Conservation (phyloP, 2,888 invertebrate genomes). For the Protula sp. region DNA sequence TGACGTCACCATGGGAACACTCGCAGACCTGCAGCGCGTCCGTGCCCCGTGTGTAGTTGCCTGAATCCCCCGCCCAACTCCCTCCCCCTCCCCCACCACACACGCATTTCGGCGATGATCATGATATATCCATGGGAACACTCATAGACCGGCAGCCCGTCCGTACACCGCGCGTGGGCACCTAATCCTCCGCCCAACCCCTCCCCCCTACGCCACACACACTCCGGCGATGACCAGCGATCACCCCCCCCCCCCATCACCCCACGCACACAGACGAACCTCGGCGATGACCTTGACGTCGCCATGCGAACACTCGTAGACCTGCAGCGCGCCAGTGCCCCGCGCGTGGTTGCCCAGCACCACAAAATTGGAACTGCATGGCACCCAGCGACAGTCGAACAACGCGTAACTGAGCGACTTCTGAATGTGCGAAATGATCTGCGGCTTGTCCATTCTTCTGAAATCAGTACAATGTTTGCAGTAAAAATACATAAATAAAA, state of each 20-base stretch:
- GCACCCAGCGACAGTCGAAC: slow-evolving; percentile 93
- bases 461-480: too few relatives aligned
- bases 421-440: slow-evolving; percentile 82
- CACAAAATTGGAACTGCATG: slow-evolving; percentile 87
- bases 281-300: slow-evolving; percentile 62
- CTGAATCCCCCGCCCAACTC: slow-evolving; percentile 48
- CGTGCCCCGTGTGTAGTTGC: slow-evolving; percentile 76
- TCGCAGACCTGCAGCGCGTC: slow-evolving; percentile 70
- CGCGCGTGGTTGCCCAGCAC: slow-evolving; percentile 79
- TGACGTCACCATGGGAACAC: slow-evolving; percentile 65
- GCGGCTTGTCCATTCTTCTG: slow-evolving; percentile 73
- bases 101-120: slow-evolving; percentile 56
- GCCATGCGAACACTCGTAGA: slow-evolving; percentile 61
- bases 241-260: too few relatives aligned
- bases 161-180: slow-evolving; percentile 76
- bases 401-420: slow-evolving; percentile 76
- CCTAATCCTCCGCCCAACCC: too few relatives aligned
- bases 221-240: too few relatives aligned
- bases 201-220: too few relatives aligned
- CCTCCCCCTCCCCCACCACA: slow-evolving; percentile 7
- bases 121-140: slow-evolving; percentile 66
- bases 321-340: slow-evolving; percentile 77
- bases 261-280: too few relatives aligned
- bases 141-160: slow-evolving; percentile 67
- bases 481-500: too few relatives aligned